phyloP scores from a whole-genome alignment of 1,140 invertebrate genomes.

The Centruroides vittatus region DNA sequence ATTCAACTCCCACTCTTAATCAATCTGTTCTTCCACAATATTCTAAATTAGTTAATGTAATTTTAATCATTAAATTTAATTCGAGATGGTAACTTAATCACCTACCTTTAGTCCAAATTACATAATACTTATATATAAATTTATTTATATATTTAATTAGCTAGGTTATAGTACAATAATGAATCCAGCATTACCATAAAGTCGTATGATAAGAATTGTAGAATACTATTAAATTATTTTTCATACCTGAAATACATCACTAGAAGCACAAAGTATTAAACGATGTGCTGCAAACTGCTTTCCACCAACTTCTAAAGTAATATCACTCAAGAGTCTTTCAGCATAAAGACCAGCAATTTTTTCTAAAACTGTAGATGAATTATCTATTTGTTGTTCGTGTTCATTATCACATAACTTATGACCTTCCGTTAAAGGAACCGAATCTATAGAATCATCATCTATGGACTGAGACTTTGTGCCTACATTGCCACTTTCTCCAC shows the following conservation, averaged over 20 bases:
- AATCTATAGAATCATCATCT: no score
- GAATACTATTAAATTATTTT: not conserved
- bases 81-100: no score
- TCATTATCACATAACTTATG: conserved; percentile 17
- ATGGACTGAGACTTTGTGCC: no score
- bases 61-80: no score
- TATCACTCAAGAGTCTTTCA: conserved; percentile 70
- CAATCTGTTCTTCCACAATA: no score
- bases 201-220: conserved; percentile 13
- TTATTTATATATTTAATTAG: no score
- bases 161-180: no score
- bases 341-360: conserved; percentile 71
- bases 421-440: conserved; percentile 3
- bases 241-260: conserved; percentile 81
- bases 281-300: conserved; percentile 74
- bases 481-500: no score
- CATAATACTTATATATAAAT: no score
- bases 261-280: conserved; percentile 82
- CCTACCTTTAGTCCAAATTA: no score
- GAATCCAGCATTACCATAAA: not conserved
- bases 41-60: no score
- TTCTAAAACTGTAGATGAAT: conserved; percentile 55
- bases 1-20: no score
- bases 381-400: conserved; percentile 37
- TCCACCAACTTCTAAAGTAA: conserved; percentile 61